Evolutionary conservation across 2,113 vertebrate genomes (phyloP).

Genomic region (Brachyistius frenatus): DNA sequence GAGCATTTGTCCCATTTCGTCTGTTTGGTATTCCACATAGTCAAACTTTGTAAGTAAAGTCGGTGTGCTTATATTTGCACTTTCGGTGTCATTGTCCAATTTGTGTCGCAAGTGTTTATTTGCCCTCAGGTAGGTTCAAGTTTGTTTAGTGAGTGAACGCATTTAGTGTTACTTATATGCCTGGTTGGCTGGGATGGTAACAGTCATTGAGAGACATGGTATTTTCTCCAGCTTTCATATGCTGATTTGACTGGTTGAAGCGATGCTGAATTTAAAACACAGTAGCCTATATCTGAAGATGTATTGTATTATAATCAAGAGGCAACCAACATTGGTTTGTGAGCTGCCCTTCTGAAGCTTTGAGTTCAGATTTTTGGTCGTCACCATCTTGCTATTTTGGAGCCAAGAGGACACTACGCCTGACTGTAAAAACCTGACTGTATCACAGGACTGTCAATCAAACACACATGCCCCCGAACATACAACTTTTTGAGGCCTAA

Average conservation of each 20-base stretch:
- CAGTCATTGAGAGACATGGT: neutral
- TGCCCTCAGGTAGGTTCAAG: slow-evolving; percentile 13
- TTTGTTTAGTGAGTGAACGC: slow-evolving; percentile 8
- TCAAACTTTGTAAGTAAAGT: slow-evolving; percentile 27
- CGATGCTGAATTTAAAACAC: slow-evolving; percentile 1
- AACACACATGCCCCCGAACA: too few species aligned
- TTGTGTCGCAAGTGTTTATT: slow-evolving; percentile 26
- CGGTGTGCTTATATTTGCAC: slow-evolving; percentile 2
- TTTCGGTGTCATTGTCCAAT: slow-evolving; percentile 21
- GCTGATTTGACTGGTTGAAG: slow-evolving; percentile 7
- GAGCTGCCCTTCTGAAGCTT: too few species aligned
- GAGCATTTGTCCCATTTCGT: slow-evolving; percentile 25
- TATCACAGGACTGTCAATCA: too few species aligned
- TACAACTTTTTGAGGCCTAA: too few species aligned
- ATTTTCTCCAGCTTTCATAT: slow-evolving; percentile 21
- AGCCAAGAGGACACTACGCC: too few species aligned
- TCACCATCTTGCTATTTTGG: too few species aligned
- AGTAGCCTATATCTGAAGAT: neutral
- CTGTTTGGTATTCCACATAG: slow-evolving; percentile 42
- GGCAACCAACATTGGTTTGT: too few species aligned
- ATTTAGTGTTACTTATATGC: slow-evolving; percentile 29
- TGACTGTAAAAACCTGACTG: too few species aligned
- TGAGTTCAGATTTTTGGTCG: too few species aligned
- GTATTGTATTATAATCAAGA: neutral
- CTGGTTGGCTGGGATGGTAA: slow-evolving; percentile 17